Conservation (phyloP, 2,888 invertebrate species). For the Rotaria sp. region DNA sequence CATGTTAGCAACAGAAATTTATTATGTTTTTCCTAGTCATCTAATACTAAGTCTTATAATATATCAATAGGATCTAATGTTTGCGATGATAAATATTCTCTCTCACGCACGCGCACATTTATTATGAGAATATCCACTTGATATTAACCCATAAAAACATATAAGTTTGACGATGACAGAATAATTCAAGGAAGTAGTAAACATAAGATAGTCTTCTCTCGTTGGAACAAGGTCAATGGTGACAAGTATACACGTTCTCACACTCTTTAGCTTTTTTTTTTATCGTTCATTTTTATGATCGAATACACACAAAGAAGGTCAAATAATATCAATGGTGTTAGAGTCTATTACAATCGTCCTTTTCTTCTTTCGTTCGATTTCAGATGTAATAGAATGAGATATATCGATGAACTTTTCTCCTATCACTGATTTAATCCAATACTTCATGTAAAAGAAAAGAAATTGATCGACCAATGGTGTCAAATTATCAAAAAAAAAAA, state of each 20-base stretch:
- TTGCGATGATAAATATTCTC: too few relatives aligned
- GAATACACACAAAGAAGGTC: background rate
- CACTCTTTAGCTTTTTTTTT: background rate
- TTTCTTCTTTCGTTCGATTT: background rate
- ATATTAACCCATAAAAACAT: background rate
- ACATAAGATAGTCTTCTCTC: too few relatives aligned
- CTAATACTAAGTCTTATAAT: too few relatives aligned
- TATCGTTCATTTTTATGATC: background rate
- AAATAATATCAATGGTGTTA: background rate
- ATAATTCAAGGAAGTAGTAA: background rate
- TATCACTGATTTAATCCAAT: background rate
- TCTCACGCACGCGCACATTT: too few relatives aligned
- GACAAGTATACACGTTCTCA: background rate
- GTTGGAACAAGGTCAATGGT: background rate
- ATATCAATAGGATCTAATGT: too few relatives aligned
- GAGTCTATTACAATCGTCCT: background rate
- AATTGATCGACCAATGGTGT: background rate
- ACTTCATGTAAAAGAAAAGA: background rate
- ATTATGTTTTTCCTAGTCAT: background rate
- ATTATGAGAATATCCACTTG: background rate
- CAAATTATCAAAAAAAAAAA: background rate
- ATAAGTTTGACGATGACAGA: background rate
- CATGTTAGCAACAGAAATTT: background rate
- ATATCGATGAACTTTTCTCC: background rate
- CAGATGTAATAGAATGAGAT: background rate